Base-by-base conservation (phyloP, 2,797 vertebrate genomes). In the Anabacerthia variegaticeps region DNA sequence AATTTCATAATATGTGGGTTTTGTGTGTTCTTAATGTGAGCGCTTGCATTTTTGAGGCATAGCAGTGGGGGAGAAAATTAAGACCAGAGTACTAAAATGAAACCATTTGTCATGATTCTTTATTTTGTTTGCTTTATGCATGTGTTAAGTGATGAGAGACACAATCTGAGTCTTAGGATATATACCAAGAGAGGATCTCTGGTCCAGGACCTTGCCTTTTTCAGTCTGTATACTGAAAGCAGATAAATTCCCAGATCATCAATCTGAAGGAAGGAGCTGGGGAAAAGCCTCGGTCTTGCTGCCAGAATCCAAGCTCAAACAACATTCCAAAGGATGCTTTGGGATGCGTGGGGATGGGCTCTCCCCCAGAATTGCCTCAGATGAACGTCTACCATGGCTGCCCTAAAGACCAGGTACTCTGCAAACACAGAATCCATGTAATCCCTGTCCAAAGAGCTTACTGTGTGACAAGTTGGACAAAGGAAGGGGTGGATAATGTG, bases 391-490 rank as follows among this genome's bases (percentile, higher is more conserved):
- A 7, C 34, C 69, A 37, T 2, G 7, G 19, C 34, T 80, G 22
- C 48, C 19, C 44, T n/a, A 7, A 67, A 62, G 72, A 56, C 8
- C 37, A 84, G 49, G 46, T 75, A 68, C 39, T 78, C 18, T 58
- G 39, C 46, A 90, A 32, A 48, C 8, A 11, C 34, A 44, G 80
- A 66, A 72, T 54, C 36, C 0, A 0, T 56, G 30, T 36, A 54
- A 66, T 44, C 41, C n/a, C 19, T 5, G 0, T 71, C 66, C 0
- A 0, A 22, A 78, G 61, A 58, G 32, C 2, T 55, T 71, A 23
- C 62, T 55, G 24, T 0, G 0, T 46, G 54, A 37, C 36, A 59
- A 67, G 24, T 24, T 2, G 1, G 67, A 43, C 76, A 56, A 79
- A 79, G 72, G 48, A 82, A 49, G 1, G 1, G 19, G 5, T 81